Evolutionary conservation across 2,888 invertebrate species (phyloP).

Genomic region (Hyppa rectilinea): DNA sequence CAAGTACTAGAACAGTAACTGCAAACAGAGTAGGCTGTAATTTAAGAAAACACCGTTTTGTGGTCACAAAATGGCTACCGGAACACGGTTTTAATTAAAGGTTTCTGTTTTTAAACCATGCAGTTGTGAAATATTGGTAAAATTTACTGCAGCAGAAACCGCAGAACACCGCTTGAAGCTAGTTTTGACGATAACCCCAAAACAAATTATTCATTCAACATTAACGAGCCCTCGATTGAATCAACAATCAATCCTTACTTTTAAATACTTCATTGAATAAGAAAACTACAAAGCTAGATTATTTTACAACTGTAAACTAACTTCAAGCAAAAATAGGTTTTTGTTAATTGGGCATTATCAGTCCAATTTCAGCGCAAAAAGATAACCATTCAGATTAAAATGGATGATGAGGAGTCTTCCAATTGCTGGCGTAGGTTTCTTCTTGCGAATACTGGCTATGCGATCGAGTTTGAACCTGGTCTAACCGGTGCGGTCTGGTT

Average conservation of each 20-base stretch:
- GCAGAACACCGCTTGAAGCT: constrained; percentile 11
- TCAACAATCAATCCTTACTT: constrained; percentile 10
- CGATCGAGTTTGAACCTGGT: constrained; percentile 63
- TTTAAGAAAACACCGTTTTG: background rate
- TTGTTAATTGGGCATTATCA: background rate
- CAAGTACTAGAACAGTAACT: too few relatives aligned
- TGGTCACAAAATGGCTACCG: constrained; percentile 1
- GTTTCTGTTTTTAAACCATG: background rate
- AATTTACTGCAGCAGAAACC: constrained; percentile 15
- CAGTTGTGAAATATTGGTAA: constrained; percentile 7
- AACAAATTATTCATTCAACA: constrained; percentile 15
- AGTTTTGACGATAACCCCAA: constrained; percentile 12
- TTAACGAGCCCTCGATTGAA: constrained; percentile 7
- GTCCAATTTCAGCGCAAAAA: background rate
- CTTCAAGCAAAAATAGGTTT: background rate
- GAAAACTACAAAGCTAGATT: background rate
- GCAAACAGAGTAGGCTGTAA: background rate
- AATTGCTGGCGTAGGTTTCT: constrained; percentile 64
- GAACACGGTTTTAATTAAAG: background rate
- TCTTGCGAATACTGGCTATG: constrained; percentile 68
- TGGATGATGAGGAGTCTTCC: constrained; percentile 39
- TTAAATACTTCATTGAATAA: background rate
- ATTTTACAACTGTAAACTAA: constrained; percentile 2
- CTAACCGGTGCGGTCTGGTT: constrained; percentile 80
- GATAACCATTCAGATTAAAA: constrained; percentile 30